Evolutionary conservation across 2,113 vertebrate species (phyloP), one percentile per base, ranked within the genome.

Genomic region (Nettapus auritus): DNA sequence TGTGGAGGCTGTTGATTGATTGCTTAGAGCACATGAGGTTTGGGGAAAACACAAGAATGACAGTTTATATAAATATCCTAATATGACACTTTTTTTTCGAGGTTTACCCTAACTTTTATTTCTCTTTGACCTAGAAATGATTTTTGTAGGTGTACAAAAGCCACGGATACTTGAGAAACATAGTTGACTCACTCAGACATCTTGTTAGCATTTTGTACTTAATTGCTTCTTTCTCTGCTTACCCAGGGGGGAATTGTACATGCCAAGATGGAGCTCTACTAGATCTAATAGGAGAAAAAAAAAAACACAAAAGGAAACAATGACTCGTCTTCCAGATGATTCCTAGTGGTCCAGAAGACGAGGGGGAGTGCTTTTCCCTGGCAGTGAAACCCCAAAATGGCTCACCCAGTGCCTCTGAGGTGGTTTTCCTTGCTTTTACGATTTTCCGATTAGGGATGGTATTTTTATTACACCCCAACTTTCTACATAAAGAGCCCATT

Each of bases 1-100:
- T 94, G 96, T 95, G 94, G 95, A 77, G 89, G 75, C 96, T 97
- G 95, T 50, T 97, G 98, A 98, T 89, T 96, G 97, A 98, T 97
- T 92, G 97, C 91, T 97, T 90, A 68, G 97, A 98, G 95, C 96
- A 95, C 92, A 82, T 80, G 95, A 97, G 97, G 90, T 96, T 94
- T 94, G 95, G 64, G 55, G 77, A 95, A 98, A 97, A 97, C 81
- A 94, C 79, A 67, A 81, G 91, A 94, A 90, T 96, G 97, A 97
- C 97, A 97, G 95, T 97, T 97, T 94, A 95, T 96, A 97, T 96
- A 97, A 98, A 98, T 97, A 98, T 94, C 95, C 96, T 94, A 94
- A 95, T 87, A 92, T 2, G 81, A 96, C 82, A 91, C 84, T 96
- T 93, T 95, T 95, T 48, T 90, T 93, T 57, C 91, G 91, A 79